A percentile compares a stretch with the other conserved stretches of the same genome.
Conservation (phyloP, 2,888 invertebrate genomes). For the Isoperla grammatica region DNA sequence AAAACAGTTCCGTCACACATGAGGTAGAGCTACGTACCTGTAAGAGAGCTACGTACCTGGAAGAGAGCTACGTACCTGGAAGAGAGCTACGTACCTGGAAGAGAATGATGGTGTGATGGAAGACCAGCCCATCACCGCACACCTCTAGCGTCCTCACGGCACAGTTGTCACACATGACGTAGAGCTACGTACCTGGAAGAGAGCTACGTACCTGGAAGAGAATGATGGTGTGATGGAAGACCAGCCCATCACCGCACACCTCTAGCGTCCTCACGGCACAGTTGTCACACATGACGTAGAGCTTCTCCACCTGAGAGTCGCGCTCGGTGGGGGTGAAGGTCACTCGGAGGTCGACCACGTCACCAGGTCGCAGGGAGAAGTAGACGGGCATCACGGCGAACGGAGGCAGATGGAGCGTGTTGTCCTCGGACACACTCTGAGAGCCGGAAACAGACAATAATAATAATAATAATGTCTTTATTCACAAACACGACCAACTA, state of each 20-base stretch:
- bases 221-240: no score
- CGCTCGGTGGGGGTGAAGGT: conserved; percentile 41
- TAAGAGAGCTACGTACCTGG: no score
- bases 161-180: conserved; percentile 44
- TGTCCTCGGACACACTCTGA: conserved; percentile 21
- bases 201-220: conserved; percentile 32
- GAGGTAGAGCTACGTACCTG: no score
- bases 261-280: conserved; percentile 41
- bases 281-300: conserved; percentile 45
- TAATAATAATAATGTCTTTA: no score
- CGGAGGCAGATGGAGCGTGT: conserved; percentile 38
- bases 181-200: conserved; percentile 42
- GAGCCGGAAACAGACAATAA: conserved; percentile 3
- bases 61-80: no score
- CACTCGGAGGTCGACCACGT: conserved; percentile 40
- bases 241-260: conserved; percentile 43
- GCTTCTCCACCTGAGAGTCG: conserved; percentile 43
- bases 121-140: conserved; percentile 41
- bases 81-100: no score
- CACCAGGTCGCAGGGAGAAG: conserved; percentile 41
- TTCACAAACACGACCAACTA: no score
- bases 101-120: no score
- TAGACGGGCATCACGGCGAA: conserved; percentile 44
- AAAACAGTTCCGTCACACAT: no score
- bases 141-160: conserved; percentile 42